Conservation (phyloP, 2,888 invertebrate genomes). For the Empis livida region DNA sequence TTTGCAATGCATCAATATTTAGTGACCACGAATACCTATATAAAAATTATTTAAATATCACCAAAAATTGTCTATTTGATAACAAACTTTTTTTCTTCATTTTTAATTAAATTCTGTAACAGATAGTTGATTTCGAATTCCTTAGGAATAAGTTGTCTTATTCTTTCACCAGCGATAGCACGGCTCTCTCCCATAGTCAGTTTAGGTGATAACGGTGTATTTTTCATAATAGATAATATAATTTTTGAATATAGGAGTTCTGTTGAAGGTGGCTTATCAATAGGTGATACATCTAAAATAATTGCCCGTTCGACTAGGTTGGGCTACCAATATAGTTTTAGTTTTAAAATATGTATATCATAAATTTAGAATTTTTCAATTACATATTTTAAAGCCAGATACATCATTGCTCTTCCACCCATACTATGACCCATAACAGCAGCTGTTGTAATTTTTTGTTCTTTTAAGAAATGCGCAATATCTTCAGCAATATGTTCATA, state of each 20-base stretch:
- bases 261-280: constrained; percentile 24
- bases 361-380: constrained; percentile 15
- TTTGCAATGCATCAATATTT: too few relatives aligned
- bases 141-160: too few relatives aligned
- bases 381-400: constrained; percentile 59
- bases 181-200: constrained; percentile 57
- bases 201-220: constrained; percentile 45
- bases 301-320: constrained; percentile 50
- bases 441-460: constrained; percentile 48
- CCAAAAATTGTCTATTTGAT: too few relatives aligned
- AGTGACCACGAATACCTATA: too few relatives aligned
- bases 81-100: too few relatives aligned
- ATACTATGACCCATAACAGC: constrained; percentile 83
- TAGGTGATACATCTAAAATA: constrained; percentile 61
- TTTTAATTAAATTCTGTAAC: too few relatives aligned
- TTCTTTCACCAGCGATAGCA: constrained; percentile 38
- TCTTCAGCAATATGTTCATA: constrained; percentile 68
- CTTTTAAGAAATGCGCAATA: constrained; percentile 49
- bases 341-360: not conserved
- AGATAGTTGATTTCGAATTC: too few relatives aligned
- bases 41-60: too few relatives aligned
- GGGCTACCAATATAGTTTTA: constrained; percentile 34
- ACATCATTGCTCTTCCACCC: constrained; percentile 88
- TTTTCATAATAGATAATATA: constrained; percentile 36
- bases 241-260: too few relatives aligned